Evolutionary conservation across 2,888 invertebrate species (phyloP), one percentile per base, ranked within the genome.

Genomic region (Linyphia triangularis): DNA sequence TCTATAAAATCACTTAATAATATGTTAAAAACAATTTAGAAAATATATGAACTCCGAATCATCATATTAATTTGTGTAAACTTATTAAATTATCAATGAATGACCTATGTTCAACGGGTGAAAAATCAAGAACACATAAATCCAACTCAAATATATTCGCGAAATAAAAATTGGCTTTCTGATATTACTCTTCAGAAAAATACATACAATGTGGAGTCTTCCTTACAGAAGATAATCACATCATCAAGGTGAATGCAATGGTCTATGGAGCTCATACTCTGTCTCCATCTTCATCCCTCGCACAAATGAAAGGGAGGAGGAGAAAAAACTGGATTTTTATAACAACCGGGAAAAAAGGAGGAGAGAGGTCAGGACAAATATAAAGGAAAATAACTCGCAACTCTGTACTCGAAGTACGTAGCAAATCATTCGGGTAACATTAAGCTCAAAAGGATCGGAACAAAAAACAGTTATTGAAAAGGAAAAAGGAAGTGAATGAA

Each of bases 381-480:
- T 67, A 79, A 67, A 79, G 51, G 67, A 67, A 67, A 67, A 79
- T 77, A 65, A 65, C 63, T 26, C 33, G 63, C 19, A 26, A 43
- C 24, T 13, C 30, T 30, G 70, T 51, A 28, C 63, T 72, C 28
- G 26, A 51, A 72, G 61, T 43, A 72, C 61, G 82, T 43, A 82
- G 82, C 82, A 72, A 82, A 72, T 82, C 82, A 72, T 82, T 63
- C 72, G 72, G 57, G 82, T 72, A 72, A 82, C 72, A 82, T 82
- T 72, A 82, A 72, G 82, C 82, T 70, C 82, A 82, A 82, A 82
- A 82, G 70, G 22, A 82, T 63, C 82, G 72, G 82, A 82, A 82
- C 82, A 82, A 82, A 82, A 51, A 82, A 72, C 69, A 72, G 70
- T 82, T 82, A 72, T 82, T 77, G 77, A 77, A 77, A 77, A 77